Evolutionary conservation across 2,113 vertebrate species (phyloP).

Genomic region (Macrotus californicus): DNA sequence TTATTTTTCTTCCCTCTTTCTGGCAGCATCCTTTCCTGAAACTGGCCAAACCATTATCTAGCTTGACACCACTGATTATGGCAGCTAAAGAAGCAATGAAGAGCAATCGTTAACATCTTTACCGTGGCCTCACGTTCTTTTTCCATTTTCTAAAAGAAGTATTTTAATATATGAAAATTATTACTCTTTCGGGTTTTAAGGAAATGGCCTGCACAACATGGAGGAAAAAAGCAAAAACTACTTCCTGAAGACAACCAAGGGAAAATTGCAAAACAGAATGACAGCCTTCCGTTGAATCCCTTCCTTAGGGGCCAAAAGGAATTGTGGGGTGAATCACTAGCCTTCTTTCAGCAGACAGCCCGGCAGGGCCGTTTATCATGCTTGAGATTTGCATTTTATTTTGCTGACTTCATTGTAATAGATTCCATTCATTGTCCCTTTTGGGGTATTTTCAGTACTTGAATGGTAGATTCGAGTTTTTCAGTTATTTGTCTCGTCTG

Average conservation of each 20-base stretch:
- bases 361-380: conserved; percentile 68
- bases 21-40: conserved; percentile 97
- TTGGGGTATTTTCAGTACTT: conserved; percentile 79
- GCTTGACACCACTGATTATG: conserved; percentile 97
- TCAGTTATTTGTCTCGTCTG: conserved; percentile 77
- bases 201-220: conserved; percentile 60
- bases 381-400: conserved; percentile 66
- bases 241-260: conserved; percentile 71
- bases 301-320: conserved; percentile 73
- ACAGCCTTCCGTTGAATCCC: conserved; percentile 62
- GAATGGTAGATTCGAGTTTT: conserved; percentile 81
- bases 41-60: conserved; percentile 97
- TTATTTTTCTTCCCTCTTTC: conserved; percentile 19
- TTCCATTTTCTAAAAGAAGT: conserved; percentile 78
- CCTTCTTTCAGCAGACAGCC: conserved; percentile 61
- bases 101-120: conserved; percentile 90
- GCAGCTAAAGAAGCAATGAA: conserved; percentile 99
- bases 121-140: conserved; percentile 57
- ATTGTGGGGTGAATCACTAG: conserved; percentile 74
- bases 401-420: conserved; percentile 73
- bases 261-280: conserved; percentile 52
- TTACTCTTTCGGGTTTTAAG: conserved; percentile 68
- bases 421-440: conserved; percentile 71
- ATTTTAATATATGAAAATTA: conserved; percentile 83
- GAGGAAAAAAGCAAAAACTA: conserved; percentile 66